Conservation (phyloP, 2,888 invertebrate genomes). For the Hermaeophaga mercurialis region DNA sequence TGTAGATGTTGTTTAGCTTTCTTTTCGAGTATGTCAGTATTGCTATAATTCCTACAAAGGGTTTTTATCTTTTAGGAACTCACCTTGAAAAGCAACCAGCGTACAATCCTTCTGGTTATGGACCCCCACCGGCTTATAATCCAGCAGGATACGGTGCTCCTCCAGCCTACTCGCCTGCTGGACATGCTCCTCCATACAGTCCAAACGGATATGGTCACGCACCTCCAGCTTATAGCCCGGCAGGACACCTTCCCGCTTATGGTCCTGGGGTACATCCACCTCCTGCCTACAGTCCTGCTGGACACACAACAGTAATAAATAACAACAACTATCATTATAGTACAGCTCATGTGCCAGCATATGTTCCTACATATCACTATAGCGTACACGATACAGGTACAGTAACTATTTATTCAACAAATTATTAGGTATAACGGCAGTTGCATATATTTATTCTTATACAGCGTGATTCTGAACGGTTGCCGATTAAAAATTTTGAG, state of each 20-base stretch:
- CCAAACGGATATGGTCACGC: slow-evolving; percentile 39
- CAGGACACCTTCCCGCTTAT: slow-evolving; percentile 25
- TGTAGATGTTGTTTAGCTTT: too few relatives aligned
- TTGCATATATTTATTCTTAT: too few relatives aligned
- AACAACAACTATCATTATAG: slow-evolving; percentile 44
- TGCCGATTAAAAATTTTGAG: neutral
- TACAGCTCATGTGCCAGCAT: slow-evolving; percentile 30
- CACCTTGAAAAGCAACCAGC: slow-evolving; percentile 35
- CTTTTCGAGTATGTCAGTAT: too few relatives aligned
- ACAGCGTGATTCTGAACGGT: neutral
- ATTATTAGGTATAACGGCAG: neutral
- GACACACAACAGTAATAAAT: slow-evolving; percentile 43
- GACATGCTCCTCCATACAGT: slow-evolving; percentile 27
- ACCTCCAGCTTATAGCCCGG: slow-evolving; percentile 40
- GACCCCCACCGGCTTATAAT: slow-evolving; percentile 37
- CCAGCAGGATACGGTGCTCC: slow-evolving; percentile 42
- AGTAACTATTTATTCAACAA: neutral
- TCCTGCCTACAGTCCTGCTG: slow-evolving; percentile 28
- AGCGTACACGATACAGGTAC: slow-evolving; percentile 37
- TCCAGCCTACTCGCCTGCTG: slow-evolving; percentile 35
- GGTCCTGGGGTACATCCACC: slow-evolving; percentile 25
- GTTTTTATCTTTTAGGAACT: slow-evolving; percentile 18
- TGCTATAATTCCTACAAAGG: too few relatives aligned
- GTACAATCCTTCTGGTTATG: slow-evolving; percentile 34
- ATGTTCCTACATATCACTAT: slow-evolving; percentile 44